phyloP scores from a whole-genome alignment of 2,888 invertebrate genomes.

The Pocota personata region DNA sequence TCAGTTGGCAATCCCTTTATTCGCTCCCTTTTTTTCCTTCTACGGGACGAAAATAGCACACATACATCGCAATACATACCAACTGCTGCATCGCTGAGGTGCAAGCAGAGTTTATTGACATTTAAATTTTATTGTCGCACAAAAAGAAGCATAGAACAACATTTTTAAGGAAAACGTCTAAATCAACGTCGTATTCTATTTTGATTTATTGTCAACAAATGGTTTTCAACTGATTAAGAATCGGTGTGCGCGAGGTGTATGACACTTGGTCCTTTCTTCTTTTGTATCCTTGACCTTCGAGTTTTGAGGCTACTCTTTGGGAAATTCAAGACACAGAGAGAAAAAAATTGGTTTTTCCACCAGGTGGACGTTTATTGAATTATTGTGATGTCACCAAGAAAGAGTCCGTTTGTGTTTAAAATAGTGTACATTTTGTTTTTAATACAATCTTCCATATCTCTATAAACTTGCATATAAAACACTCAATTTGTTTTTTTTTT shows the following conservation, averaged over 20 bases:
- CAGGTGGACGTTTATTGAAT: background rate
- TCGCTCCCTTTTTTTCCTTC: slow-evolving; percentile 24
- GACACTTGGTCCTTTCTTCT: slow-evolving; percentile 16
- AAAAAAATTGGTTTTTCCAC: slow-evolving; percentile 14
- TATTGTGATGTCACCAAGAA: background rate
- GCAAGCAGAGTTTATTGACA: slow-evolving; percentile 53
- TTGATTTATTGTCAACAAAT: slow-evolving; percentile 40
- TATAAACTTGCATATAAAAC: too few relatives aligned
- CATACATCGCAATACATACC: background rate
- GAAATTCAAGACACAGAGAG: background rate
- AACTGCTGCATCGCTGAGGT: slow-evolving; percentile 40
- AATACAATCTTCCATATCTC: too few relatives aligned
- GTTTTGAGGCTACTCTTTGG: background rate
- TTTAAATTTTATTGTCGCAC: slow-evolving; percentile 38
- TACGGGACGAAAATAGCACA: slow-evolving; percentile 36
- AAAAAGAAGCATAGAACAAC: background rate
- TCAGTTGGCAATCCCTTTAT: slow-evolving; percentile 6
- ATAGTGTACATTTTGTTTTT: too few relatives aligned
- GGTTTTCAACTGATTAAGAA: slow-evolving; percentile 12
- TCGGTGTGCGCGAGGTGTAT: slow-evolving; percentile 14
- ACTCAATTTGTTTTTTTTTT: too few relatives aligned
- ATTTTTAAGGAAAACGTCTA: background rate
- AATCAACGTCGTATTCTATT: background rate
- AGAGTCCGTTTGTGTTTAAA: too few relatives aligned
- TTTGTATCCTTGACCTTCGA: slow-evolving; percentile 25